These are phyloP conservation scores for Nymphalis polychloros DNA, from an alignment of 2,888 invertebrate species.

Conservation along the genomic window DNA sequence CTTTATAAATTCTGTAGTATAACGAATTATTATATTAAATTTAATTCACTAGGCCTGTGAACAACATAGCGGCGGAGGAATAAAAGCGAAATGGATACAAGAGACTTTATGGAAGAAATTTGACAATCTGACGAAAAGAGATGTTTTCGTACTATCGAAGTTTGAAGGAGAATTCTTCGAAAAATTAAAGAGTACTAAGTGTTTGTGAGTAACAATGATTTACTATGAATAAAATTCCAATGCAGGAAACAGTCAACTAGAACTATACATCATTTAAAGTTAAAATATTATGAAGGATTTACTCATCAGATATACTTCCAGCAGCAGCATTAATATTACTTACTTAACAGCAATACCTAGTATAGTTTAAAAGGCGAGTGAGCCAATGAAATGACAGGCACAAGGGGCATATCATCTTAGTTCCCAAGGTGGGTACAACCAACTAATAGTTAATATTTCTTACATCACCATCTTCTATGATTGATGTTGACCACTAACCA, in stretches of 20 bases:
- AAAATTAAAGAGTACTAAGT: conserved; percentile 83
- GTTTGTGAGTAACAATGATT: conserved; percentile 82
- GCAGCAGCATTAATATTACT: too few relatives aligned
- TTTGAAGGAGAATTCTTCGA: conserved; percentile 89
- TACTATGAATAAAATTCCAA: not conserved
- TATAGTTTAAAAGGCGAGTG: too few relatives aligned
- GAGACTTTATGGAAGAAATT: conserved; percentile 83
- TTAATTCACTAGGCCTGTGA: conserved; percentile 74
- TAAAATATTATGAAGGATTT: too few relatives aligned
- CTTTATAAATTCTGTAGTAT: too few relatives aligned
- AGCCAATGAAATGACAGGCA: too few relatives aligned
- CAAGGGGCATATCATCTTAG: too few relatives aligned
- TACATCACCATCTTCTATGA: too few relatives aligned
- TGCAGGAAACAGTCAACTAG: not conserved
- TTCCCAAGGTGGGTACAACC: too few relatives aligned
- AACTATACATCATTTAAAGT: not conserved
- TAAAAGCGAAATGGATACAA: conserved; percentile 84
- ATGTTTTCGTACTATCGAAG: conserved; percentile 89
- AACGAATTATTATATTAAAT: not conserved
- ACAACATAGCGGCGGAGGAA: conserved; percentile 78
- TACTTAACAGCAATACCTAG: too few relatives aligned
- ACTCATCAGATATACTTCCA: too few relatives aligned
- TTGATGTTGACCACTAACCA: too few relatives aligned
- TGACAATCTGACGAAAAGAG: conserved; percentile 82
- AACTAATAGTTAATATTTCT: too few relatives aligned